These are phyloP conservation scores for Sinopyrophorus schimmeli DNA, from an alignment of 2,888 invertebrate genomes.

Conservation along the genomic window DNA sequence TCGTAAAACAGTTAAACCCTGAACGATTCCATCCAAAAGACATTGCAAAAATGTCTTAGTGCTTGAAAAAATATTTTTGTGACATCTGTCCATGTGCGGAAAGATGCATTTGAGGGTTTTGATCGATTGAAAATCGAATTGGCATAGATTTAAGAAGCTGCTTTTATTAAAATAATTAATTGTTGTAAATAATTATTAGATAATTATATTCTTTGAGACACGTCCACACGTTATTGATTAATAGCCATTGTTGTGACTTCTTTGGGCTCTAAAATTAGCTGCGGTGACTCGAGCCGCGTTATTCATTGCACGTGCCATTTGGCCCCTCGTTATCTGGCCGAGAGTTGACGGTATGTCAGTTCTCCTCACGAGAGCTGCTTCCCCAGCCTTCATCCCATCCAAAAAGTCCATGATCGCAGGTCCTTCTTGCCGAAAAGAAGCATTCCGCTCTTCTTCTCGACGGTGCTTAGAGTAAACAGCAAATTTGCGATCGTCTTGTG, in stretches of 20 bases:
- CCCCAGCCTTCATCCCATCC: constrained; percentile 42
- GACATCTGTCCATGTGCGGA: no score
- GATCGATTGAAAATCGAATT: no score
- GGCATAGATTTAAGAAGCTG: no score
- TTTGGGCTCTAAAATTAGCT: constrained; percentile 13
- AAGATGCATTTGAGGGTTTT: no score
- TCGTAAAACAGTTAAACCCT: constrained; percentile 37
- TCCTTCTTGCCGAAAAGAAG: constrained; percentile 30
- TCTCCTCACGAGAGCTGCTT: constrained; percentile 5
- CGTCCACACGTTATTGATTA: not conserved
- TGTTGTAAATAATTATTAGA: no score
- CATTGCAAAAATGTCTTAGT: no score
- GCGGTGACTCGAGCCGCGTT: constrained; percentile 28
- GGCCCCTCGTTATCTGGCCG: constrained; percentile 25
- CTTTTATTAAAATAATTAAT: no score
- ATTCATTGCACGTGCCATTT: constrained; percentile 29
- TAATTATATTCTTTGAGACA: no score
- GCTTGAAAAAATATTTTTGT: constrained; percentile 15
- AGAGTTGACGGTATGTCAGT: constrained; percentile 15
- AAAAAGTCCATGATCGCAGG: constrained; percentile 51
- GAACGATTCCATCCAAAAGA: not conserved
- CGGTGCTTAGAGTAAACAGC: constrained; percentile 59
- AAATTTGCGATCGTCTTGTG: constrained; percentile 69
- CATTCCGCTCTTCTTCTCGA: constrained; percentile 38
- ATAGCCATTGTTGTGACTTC: no score